Evolutionary conservation across 2,888 invertebrate species (phyloP), one percentile per base, ranked within the genome.

Genomic region (Pardosa pseudoannulata): DNA sequence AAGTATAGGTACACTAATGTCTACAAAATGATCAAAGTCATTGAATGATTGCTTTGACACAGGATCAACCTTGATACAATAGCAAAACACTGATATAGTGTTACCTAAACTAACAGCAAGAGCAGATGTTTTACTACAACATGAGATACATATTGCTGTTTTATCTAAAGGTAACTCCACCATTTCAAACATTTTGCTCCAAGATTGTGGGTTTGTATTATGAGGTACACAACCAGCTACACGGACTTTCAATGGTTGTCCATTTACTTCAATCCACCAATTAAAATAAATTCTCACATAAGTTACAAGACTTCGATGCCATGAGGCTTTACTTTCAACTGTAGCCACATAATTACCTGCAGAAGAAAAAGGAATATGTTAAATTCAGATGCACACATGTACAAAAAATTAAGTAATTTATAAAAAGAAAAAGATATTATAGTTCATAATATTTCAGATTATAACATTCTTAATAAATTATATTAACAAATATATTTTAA

Each of bases 241-340:
- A 75, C 95, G 92, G 23, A 94, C 95, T 82, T 94, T 92, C 93
- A 94, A 94, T 19, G 91, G 90, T 32, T 90, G 90, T 91, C 93
- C 91, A 91, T 93, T 67, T 28, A 89, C 88, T 89, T 90, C 93
- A 90, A 93, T 92, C 90, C 94, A 94, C 94, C 96, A 96, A 90
- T 95, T 95, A 1, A 95, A 94, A 90, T 96, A 96, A 29, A 95
- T 93, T 80, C 95, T 93, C n/a, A 94, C 93, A 89, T 94, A 94
- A 2, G 90, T 89, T 5, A 81, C 64, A 79, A 91, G 91, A 36
- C 91, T 91, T 5, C 91, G 90, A 67, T 91, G 91, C 67, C 91
- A 90, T 50, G 91, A 91, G 91, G 93, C 89, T 90, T 94, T 94
- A 29, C 93, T 93, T 91, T 95, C 95, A 85, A 95, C 90, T 0